Conservation (phyloP, 1,140 invertebrate species). For the Platyura marginata region DNA sequence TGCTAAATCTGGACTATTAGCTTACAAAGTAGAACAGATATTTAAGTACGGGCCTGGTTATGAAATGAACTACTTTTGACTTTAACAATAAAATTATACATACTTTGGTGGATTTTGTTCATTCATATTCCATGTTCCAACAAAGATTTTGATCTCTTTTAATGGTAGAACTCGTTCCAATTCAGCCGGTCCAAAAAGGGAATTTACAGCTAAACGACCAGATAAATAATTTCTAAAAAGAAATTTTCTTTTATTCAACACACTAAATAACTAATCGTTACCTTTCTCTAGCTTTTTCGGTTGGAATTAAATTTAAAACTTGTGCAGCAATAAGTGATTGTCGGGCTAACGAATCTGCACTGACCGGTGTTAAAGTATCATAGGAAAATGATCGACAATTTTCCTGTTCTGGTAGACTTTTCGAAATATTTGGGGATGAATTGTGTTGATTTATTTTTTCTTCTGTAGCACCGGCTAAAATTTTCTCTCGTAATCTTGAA, state of each 20-base stretch:
- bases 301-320: conserved; percentile 58
- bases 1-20: background rate
- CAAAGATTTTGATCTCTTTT: conserved; percentile 67
- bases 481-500: conserved; percentile 18
- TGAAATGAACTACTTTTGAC: too few relatives aligned
- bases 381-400: conserved; percentile 19
- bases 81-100: too few relatives aligned
- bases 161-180: conserved; percentile 72
- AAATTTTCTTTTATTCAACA: too few relatives aligned
- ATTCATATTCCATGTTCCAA: conserved; percentile 96
- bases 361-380: conserved; percentile 17
- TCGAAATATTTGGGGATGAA: conserved; percentile 22
- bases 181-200: conserved; percentile 62
- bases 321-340: conserved; percentile 56
- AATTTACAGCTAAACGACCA: conserved; percentile 55
- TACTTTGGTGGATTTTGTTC: conserved; percentile 57
- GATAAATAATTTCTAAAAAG: conserved; percentile 51
- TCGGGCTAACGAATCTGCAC: conserved; percentile 48
- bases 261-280: too few relatives aligned
- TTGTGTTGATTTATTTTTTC: conserved; percentile 19
- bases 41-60: too few relatives aligned
- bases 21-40: too few relatives aligned
- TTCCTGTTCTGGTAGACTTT: conserved; percentile 4
- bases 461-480: conserved; percentile 13
- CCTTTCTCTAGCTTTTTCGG: conserved; percentile 57